Percentiles rank a stretch among this genome's conserved stretches.
Conservation (phyloP, 2,797 vertebrate species). For the Pampus argenteus region DNA sequence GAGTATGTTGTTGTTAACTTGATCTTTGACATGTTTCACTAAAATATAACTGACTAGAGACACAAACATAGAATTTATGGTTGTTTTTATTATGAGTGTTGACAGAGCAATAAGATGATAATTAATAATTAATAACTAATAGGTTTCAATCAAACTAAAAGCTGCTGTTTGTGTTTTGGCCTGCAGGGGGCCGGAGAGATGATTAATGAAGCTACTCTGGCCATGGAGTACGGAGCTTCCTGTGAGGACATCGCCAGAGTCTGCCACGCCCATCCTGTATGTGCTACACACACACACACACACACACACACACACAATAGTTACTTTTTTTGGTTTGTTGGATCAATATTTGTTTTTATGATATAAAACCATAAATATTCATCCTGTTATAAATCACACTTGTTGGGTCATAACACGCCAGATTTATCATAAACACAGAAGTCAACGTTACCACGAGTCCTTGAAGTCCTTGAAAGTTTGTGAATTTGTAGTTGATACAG, state of each 20-base stretch:
- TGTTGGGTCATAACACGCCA: too few species aligned
- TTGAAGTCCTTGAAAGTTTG: too few species aligned
- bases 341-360: too few species aligned
- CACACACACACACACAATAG: neutral
- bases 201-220: constrained; percentile 96
- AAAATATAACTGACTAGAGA: neutral
- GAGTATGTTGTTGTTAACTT: neutral
- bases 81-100: too few species aligned
- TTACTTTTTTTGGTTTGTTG: too few species aligned
- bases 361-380: neutral
- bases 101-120: too few species aligned
- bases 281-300: constrained; percentile 49
- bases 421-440: too few species aligned
- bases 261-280: constrained; percentile 98
- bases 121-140: too few species aligned
- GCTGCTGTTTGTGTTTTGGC: neutral
- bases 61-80: too few species aligned
- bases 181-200: constrained; percentile 96
- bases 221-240: constrained; percentile 98
- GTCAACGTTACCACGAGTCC: too few species aligned
- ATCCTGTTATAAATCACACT: too few species aligned
- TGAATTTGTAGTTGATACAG: too few species aligned
- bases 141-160: neutral
- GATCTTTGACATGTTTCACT: neutral
- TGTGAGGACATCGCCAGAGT: constrained; percentile 97